Percentiles rank a stretch among this genome's conserved stretches.
Evolutionary conservation across 2,113 vertebrate genomes (phyloP).

Genomic region (Notothenia rossii): DNA sequence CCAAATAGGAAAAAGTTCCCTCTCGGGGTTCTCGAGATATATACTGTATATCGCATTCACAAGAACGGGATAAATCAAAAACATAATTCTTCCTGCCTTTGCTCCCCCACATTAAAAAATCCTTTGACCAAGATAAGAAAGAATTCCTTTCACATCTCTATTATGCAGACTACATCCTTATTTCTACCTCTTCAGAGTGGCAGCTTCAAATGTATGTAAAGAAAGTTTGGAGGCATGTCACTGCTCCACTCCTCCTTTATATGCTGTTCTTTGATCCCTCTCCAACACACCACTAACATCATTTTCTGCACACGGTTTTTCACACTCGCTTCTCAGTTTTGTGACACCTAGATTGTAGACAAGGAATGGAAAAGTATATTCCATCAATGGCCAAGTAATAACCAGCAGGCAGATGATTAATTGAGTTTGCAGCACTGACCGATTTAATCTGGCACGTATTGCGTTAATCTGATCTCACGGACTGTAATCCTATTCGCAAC

Average conservation of each 20-base stretch:
- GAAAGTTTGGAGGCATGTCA: slow-evolving; percentile 24
- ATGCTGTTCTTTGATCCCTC: slow-evolving; percentile 29
- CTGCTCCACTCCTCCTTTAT: slow-evolving; percentile 17
- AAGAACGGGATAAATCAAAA: too few relatives aligned
- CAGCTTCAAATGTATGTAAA: slow-evolving; percentile 4
- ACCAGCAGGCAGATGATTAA: slow-evolving; percentile 39
- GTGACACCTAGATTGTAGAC: slow-evolving; percentile 22
- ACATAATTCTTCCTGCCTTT: too few relatives aligned
- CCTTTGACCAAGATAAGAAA: not conserved
- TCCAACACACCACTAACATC: not conserved
- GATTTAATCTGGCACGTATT: slow-evolving; percentile 72
- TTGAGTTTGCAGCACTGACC: slow-evolving; percentile 61
- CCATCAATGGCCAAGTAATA: slow-evolving; percentile 12
- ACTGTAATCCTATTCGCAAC: slow-evolving; percentile 71
- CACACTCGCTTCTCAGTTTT: not conserved
- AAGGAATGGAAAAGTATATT: slow-evolving; percentile 1
- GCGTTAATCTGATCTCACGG: slow-evolving; percentile 72
- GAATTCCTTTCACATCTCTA: slow-evolving; percentile 5
- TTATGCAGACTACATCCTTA: slow-evolving; percentile 1
- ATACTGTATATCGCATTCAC: too few relatives aligned
- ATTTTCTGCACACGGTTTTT: slow-evolving; percentile 10
- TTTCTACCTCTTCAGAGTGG: slow-evolving; percentile 16
- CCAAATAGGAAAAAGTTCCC: too few relatives aligned
- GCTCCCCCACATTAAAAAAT: not conserved
- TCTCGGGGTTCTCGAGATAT: too few relatives aligned